Base-by-base conservation (phyloP, 1,140 invertebrate genomes). In the Calephelis virginiensis region DNA sequence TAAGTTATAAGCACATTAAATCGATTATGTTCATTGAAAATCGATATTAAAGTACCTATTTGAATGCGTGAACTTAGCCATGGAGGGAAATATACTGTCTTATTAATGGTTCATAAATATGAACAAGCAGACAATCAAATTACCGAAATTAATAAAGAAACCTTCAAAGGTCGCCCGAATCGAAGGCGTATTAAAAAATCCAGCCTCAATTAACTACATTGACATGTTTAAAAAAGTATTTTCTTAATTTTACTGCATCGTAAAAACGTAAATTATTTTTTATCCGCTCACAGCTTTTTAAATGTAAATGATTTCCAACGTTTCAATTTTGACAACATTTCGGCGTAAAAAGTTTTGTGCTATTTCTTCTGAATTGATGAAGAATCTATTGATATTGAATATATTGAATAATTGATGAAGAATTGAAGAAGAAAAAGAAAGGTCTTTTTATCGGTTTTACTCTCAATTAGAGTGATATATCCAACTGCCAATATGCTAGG, bases 71-170 rank as follows among this genome's bases (percentile, higher is more conserved):
- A 56, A 56, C 50, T 56, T 56, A 56, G 50, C 9, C 50, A 56
- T 56, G 50, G 50, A 56, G 17, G 17, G 14, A 56, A 56, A 56
- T 56, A 56, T 53, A 53, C 50, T 53, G 17, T 17, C 50, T 17
- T 53, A 53, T 17, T 53, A 53, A 53, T 53, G 50, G 50, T 53
- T 53, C 50, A 53, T 53, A 53, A 53, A 53, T 53, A 53, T 53
- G 10, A 17, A 53, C 50, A 53, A 53, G 14, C 50, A 53, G 50
- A 53, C 50, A 53, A 53, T 53, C 50, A 53, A 53, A 53, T 53
- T 53, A 53, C 50, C 13, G 14, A 53, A 53, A 53, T 56, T 56
- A 56, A 56, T 56, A 28, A 56, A 56, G 50, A n/a, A 14, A 14
- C 49, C 50, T 56, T 56, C 17, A 14, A 56, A 14, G 8, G 40